Evolutionary conservation across 2,888 invertebrate species (phyloP), one percentile per base, ranked within the genome.

Genomic region (Himalopsyche tibetana): DNA sequence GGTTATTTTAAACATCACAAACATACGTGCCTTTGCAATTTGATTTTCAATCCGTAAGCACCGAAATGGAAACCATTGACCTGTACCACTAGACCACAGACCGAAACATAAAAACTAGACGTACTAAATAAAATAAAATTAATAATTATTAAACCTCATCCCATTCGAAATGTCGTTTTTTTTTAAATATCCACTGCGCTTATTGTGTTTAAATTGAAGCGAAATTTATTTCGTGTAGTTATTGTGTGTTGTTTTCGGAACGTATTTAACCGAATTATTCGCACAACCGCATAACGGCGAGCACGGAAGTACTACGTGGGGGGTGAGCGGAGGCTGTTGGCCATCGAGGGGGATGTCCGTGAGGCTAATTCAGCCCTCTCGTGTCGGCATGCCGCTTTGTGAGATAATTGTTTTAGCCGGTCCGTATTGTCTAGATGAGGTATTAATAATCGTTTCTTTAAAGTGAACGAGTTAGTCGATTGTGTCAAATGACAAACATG

Each of bases 391-490:
- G 63, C 63, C 63, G 63, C 63, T 63, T 63, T 63, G 63, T 63
- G 82, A 82, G 82, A 82, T 82, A 82, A 82, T 81, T 82, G 82
- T 55, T 45, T 55, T 40, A 82, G 82, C 36, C 82, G 42, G 28
- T 28, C 45, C 51, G 80, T 28, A 42, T 28, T 51, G 45, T 42
- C n/a, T 51, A 45, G 45, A 45, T 55, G 36, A 0, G 19, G 63
- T 55, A 82, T 56, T 82, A 45, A 82, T 82, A 82, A 82, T 82
- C 55, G 82, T 45, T 82, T 82, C 82, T 82, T 82, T 82, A 55
- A 19, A 28, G 55, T 56, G 82, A 56, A 51, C 55, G 36, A 19
- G 38, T 56, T 82, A 82, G 8, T 12, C 19, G 45, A 40, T 56
- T 8, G 82, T 82, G 82, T n/a, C 56, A 15, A 36, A 40, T 11